These are phyloP conservation scores for Liopterus haemorrhoidalis DNA, from an alignment of 2,888 invertebrate species.

Conservation along the genomic window DNA sequence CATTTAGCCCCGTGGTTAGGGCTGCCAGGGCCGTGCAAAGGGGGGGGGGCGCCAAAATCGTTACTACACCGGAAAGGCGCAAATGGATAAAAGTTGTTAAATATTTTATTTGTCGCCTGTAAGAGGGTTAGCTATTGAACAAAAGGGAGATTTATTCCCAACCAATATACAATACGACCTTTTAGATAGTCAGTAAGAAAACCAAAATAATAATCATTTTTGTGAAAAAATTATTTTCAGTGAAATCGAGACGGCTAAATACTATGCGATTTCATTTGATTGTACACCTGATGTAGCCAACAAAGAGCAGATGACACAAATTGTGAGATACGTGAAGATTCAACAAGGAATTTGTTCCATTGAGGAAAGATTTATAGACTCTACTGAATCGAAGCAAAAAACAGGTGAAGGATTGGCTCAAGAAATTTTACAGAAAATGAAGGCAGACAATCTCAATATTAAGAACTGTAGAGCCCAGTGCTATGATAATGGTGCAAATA, in stretches of 20 bases:
- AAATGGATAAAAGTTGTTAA: too few relatives aligned
- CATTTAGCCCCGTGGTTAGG: too few relatives aligned
- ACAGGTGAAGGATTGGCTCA: slow-evolving; percentile 8
- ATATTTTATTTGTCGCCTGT: too few relatives aligned
- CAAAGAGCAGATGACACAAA: slow-evolving; percentile 16
- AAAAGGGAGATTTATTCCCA: too few relatives aligned
- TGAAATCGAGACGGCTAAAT: slow-evolving; percentile 3
- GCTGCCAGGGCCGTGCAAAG: too few relatives aligned
- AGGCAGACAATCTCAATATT: slow-evolving; percentile 8
- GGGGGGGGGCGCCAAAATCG: too few relatives aligned
- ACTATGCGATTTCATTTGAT: slow-evolving; percentile 8
- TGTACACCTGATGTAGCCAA: slow-evolving; percentile 17
- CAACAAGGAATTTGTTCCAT: slow-evolving; percentile 4
- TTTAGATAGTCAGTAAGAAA: too few relatives aligned
- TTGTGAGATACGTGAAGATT: slow-evolving; percentile 12
- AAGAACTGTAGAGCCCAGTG: slow-evolving; percentile 6
- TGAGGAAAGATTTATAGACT: slow-evolving; percentile 6
- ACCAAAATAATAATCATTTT: too few relatives aligned
- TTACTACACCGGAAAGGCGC: too few relatives aligned
- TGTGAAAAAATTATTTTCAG: slow-evolving; percentile 6
- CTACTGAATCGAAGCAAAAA: slow-evolving; percentile 5
- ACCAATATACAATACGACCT: too few relatives aligned
- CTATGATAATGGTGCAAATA: slow-evolving; percentile 9
- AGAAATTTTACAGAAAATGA: slow-evolving; percentile 6
- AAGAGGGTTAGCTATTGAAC: too few relatives aligned